These are phyloP conservation scores for Pediacus dermestoides DNA, from an alignment of 2,888 invertebrate species.

Conservation along the genomic window DNA sequence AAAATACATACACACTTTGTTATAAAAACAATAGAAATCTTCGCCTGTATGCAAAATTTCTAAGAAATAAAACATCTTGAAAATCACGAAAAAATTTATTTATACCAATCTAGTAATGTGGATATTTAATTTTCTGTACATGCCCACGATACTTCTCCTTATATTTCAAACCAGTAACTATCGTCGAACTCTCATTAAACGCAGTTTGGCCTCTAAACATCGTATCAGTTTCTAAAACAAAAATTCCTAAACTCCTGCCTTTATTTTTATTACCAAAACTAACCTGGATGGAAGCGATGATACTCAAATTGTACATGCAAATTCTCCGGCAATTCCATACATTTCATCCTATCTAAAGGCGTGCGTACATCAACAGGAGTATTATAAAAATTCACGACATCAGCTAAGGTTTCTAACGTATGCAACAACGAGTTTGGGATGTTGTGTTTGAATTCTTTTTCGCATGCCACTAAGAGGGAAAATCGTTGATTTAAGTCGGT, in stretches of 20 bases:
- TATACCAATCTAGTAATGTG: conserved; percentile 10
- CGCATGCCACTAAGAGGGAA: conserved; percentile 66
- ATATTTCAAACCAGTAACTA: conserved; percentile 78
- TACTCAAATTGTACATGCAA: conserved; percentile 80
- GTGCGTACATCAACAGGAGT: conserved; percentile 67
- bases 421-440: conserved; percentile 82
- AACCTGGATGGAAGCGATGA: conserved; percentile 78
- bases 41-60: too few relatives aligned
- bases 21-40: too few relatives aligned
- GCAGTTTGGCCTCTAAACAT: conserved; percentile 75
- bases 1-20: too few relatives aligned
- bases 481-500: conserved; percentile 60
- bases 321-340: conserved; percentile 79
- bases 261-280: conserved; percentile 2
- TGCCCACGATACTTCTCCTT: conserved; percentile 77
- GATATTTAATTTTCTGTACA: conserved; percentile 51
- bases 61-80: too few relatives aligned
- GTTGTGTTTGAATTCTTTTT: conserved; percentile 66
- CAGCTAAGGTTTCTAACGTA: conserved; percentile 69
- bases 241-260: conserved; percentile 3
- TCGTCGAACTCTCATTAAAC: conserved; percentile 78
- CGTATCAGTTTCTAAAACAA: conserved; percentile 60
- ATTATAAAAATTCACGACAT: conserved; percentile 68
- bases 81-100: background rate
- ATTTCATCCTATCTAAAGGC: conserved; percentile 70